A percentile compares a stretch with the other conserved stretches of the same genome.
Evolutionary conservation across 2,888 invertebrate genomes (phyloP).

Genomic region (Latrodectus hesperus): DNA sequence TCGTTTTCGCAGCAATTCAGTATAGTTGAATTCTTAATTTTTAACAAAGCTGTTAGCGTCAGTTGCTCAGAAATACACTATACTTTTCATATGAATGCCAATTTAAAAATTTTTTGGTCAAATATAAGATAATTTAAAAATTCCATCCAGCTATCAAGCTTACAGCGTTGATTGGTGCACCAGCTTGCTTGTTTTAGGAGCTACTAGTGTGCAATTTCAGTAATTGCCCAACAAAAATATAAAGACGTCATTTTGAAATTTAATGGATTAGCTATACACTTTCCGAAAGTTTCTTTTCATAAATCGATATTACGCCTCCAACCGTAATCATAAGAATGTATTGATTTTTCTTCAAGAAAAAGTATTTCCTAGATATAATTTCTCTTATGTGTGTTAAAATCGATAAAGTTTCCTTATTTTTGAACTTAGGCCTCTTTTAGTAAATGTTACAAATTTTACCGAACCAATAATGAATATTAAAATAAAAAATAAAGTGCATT

Average conservation of each 20-base stretch:
- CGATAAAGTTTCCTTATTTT: too few species aligned
- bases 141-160: not conserved
- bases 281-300: too few species aligned
- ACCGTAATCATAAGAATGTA: not conserved
- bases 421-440: too few species aligned
- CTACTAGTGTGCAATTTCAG: not conserved
- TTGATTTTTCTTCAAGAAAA: not conserved
- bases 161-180: not conserved
- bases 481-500: too few species aligned
- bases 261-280: not conserved
- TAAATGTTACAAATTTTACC: too few species aligned
- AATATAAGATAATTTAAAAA: not conserved
- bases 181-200: not conserved
- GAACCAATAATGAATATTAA: too few species aligned
- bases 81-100: not conserved
- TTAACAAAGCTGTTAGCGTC: not conserved
- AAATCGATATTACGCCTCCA: not conserved
- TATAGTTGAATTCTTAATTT: not conserved
- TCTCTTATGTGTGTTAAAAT: too few species aligned
- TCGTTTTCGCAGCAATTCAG: not conserved
- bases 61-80: not conserved
- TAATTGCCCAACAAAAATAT: not conserved
- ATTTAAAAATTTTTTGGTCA: not conserved
- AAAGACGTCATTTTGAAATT: not conserved
- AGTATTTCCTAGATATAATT: too few species aligned